Conservation (phyloP, 2,113 vertebrate species). For the Daboia siamensis region DNA sequence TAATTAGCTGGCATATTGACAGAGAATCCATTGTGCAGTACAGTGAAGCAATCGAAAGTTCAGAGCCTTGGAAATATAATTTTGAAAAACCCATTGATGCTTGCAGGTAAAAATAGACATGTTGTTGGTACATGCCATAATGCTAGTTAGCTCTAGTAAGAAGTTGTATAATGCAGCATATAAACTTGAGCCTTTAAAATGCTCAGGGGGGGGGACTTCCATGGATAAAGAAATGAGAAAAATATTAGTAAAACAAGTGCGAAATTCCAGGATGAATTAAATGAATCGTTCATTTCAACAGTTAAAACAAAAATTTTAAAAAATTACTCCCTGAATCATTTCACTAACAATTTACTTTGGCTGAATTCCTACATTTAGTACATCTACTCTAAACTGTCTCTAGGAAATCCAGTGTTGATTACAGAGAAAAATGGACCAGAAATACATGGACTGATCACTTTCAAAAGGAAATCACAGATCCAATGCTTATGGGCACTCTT, state of each 20-base stretch:
- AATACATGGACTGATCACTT: background rate
- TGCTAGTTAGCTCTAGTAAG: conserved; percentile 31
- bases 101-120: conserved; percentile 58
- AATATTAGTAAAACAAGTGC: background rate
- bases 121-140: conserved; percentile 48
- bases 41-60: conserved; percentile 64
- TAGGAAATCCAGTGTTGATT: background rate
- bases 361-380: background rate
- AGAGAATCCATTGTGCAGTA: conserved; percentile 68
- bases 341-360: background rate
- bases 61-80: conserved; percentile 62
- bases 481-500: background rate
- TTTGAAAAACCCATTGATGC: conserved; percentile 67
- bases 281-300: background rate
- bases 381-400: background rate
- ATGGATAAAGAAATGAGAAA: background rate
- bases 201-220: background rate
- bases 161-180: conserved; percentile 4
- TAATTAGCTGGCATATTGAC: conserved; percentile 72
- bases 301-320: background rate
- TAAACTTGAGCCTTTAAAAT: background rate
- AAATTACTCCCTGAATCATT: background rate
- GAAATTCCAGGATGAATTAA: background rate
- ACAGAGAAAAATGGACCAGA: background rate
- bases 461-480: background rate